Conservation (phyloP, 2,888 invertebrate species). For the Ceraclea dissimilis region DNA sequence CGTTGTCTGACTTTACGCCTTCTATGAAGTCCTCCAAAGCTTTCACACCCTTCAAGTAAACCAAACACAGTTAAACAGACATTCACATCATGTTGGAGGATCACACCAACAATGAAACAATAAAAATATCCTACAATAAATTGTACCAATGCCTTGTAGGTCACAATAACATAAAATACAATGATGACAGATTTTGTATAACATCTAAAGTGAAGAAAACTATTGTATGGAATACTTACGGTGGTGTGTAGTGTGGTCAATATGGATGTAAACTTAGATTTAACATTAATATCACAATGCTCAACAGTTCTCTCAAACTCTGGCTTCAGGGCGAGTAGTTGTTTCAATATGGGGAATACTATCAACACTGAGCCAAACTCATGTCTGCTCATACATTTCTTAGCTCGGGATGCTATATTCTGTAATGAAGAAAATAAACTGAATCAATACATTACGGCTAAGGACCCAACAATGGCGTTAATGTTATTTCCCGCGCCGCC, state of each 20-base stretch:
- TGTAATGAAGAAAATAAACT: conserved; percentile 31
- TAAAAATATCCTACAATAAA: too few relatives aligned
- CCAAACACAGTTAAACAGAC: too few relatives aligned
- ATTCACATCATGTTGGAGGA: too few relatives aligned
- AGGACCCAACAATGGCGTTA: too few relatives aligned
- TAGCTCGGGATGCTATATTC: conserved; percentile 66
- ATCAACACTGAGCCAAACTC: conserved; percentile 75
- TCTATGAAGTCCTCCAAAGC: conserved; percentile 91
- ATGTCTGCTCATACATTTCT: conserved; percentile 66
- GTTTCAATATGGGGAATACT: conserved; percentile 76
- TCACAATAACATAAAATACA: neutral
- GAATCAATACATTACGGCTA: too few relatives aligned
- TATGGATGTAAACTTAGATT: conserved; percentile 65
- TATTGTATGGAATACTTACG: conserved; percentile 40
- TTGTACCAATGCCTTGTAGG: too few relatives aligned
- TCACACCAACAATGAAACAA: too few relatives aligned
- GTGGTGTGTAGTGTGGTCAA: conserved; percentile 67
- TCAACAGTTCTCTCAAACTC: conserved; percentile 74
- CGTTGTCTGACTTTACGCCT: conserved; percentile 69
- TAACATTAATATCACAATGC: conserved; percentile 60
- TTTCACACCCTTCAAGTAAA: conserved; percentile 67
- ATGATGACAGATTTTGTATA: neutral
- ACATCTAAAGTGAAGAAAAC: neutral
- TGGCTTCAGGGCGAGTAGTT: conserved; percentile 66
- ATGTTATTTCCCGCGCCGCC: too few relatives aligned